Conservation (phyloP, 2,797 vertebrate genomes). For the Sebastes iracundus region DNA sequence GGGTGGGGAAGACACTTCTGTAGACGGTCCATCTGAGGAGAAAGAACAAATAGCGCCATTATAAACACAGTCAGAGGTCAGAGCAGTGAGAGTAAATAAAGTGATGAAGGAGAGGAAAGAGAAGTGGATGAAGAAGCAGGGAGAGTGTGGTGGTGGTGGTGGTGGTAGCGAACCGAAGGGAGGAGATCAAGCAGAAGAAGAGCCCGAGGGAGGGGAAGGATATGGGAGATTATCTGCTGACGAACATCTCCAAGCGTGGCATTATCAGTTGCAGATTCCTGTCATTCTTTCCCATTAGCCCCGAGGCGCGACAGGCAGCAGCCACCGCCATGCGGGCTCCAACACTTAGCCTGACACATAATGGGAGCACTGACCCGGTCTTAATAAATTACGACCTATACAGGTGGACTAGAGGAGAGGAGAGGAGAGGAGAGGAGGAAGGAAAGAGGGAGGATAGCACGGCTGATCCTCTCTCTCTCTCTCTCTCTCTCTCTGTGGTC, state of each 20-base stretch:
- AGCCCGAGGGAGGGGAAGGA: slow-evolving; percentile 71
- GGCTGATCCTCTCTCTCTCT: background rate
- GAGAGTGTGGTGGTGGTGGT: background rate
- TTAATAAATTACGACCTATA: slow-evolving; percentile 9
- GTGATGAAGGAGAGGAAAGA: background rate
- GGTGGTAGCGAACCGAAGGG: background rate
- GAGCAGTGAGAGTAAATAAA: background rate
- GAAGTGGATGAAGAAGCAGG: background rate
- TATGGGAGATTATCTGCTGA: slow-evolving; percentile 77
- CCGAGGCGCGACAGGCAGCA: slow-evolving; percentile 56
- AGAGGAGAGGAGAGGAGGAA: background rate
- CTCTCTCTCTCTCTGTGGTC: slow-evolving; percentile 51
- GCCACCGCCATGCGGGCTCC: slow-evolving; percentile 48
- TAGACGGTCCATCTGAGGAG: slow-evolving; percentile 35
- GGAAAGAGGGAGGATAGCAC: background rate
- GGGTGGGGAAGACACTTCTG: background rate
- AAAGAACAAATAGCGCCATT: slow-evolving; percentile 2
- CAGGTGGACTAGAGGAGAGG: slow-evolving; percentile 34
- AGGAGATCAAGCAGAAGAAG: slow-evolving; percentile 31
- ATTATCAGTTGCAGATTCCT: slow-evolving; percentile 81
- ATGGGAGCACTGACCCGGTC: slow-evolving; percentile 33
- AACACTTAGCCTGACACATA: slow-evolving; percentile 18
- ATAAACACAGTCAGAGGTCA: background rate
- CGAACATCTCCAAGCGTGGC: slow-evolving; percentile 75
- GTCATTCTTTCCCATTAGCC: slow-evolving; percentile 83